These are phyloP conservation scores for Tupaia chinensis DNA, from an alignment of 2,113 vertebrate genomes.

Conservation along the genomic window DNA sequence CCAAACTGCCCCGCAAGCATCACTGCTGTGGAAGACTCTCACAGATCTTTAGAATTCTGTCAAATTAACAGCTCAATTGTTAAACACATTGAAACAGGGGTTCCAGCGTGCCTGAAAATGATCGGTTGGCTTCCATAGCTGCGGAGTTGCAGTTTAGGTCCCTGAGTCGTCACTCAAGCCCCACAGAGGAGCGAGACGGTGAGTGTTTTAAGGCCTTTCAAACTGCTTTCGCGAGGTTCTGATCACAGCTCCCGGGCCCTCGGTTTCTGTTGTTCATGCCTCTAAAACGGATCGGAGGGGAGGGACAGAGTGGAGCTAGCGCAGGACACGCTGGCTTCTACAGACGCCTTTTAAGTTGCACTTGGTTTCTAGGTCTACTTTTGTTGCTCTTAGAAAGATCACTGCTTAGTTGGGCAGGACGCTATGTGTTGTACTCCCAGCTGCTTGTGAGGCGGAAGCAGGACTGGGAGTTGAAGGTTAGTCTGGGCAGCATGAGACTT, in stretches of 20 bases:
- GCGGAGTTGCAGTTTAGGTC: constrained; percentile 97
- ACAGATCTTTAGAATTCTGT: background rate
- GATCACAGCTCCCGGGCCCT: rapidly evolving
- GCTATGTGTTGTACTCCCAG: too few relatives aligned
- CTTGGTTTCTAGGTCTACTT: background rate
- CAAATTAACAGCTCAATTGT: background rate
- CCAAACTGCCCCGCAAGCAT: background rate
- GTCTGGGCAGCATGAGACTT: too few relatives aligned
- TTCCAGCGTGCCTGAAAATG: constrained; percentile 96
- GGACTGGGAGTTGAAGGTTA: too few relatives aligned
- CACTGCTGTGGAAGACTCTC: background rate
- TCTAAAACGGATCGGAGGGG: background rate
- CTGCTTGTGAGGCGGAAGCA: too few relatives aligned
- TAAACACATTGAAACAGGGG: constrained; percentile 86
- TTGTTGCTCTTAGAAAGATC: background rate
- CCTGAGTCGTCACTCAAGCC: constrained; percentile 98
- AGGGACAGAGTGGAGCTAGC: rapidly evolving
- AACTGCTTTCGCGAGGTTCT: rapidly evolving
- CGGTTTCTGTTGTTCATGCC: background rate
- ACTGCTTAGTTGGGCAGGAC: background rate
- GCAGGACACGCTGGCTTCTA: rapidly evolving
- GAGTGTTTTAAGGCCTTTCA: constrained; percentile 53
- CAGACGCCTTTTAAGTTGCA: background rate
- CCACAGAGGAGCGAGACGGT: constrained; percentile 98
- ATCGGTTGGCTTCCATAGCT: constrained; percentile 95